Evolutionary conservation across 2,113 vertebrate genomes (phyloP).

Genomic region (Antechinus stuartii): DNA sequence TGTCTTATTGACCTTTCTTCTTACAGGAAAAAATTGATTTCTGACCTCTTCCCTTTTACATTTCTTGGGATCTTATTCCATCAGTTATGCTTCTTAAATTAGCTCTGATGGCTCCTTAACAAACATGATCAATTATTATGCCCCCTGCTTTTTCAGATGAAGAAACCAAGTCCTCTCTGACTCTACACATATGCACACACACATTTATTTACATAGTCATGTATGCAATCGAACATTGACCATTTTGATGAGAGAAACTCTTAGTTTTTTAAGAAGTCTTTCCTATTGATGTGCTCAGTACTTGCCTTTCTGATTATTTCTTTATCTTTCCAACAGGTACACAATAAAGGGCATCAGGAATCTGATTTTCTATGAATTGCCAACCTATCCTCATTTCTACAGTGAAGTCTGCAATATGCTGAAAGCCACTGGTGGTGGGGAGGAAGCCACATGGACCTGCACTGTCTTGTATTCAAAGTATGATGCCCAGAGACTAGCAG

Average conservation of each 20-base stretch:
- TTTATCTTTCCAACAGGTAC: constrained; percentile 85
- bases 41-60: too few relatives aligned
- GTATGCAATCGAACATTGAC: background rate
- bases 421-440: constrained; percentile 83
- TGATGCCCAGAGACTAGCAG: constrained; percentile 91
- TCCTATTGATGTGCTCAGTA: background rate
- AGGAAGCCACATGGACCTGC: constrained; percentile 94
- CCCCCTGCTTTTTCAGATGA: too few relatives aligned
- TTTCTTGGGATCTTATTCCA: too few relatives aligned
- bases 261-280: background rate
- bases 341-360: constrained; percentile 94
- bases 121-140: too few relatives aligned
- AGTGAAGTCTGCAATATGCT: constrained; percentile 98
- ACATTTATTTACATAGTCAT: background rate
- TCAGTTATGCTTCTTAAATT: too few relatives aligned
- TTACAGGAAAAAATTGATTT: background rate
- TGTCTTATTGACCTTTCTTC: background rate
- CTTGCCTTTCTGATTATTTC: background rate
- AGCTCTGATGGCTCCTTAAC: too few relatives aligned
- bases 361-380: constrained; percentile 96
- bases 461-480: constrained; percentile 94
- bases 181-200: too few relatives aligned
- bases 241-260: background rate
- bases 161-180: too few relatives aligned
- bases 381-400: constrained; percentile 96